These are phyloP conservation scores for Rhyacophila brunnea DNA, from an alignment of 1,140 invertebrate genomes.

Conservation along the genomic window DNA sequence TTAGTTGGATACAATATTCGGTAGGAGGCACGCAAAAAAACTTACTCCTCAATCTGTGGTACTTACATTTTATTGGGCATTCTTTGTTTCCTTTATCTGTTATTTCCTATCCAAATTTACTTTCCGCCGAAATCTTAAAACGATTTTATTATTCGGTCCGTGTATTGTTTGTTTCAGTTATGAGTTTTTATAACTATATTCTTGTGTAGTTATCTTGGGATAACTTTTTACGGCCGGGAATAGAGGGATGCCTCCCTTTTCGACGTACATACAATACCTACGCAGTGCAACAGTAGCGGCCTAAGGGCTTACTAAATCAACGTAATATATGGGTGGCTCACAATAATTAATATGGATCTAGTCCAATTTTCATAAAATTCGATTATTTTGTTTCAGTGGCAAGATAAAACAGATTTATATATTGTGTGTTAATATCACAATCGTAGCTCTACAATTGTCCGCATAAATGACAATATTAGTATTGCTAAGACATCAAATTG, in stretches of 20 bases:
- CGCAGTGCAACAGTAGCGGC: no score
- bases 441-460: no score
- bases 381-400: no score
- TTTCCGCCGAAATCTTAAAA: conserved; percentile 27
- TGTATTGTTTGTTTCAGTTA: conserved; percentile 28
- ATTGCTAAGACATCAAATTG: no score
- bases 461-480: no score
- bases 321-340: no score
- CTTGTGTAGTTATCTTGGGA: conserved; percentile 12
- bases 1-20: no score
- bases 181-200: conserved; percentile 29
- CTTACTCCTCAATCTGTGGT: conserved; percentile 20
- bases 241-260: conserved; percentile 1
- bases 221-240: conserved; percentile 20
- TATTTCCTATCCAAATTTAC: conserved; percentile 29
- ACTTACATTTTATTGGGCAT: conserved; percentile 21
- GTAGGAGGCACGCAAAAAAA: neutral
- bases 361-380: no score
- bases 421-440: no score
- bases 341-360: no score
- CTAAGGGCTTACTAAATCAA: no score
- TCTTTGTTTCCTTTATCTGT: conserved; percentile 32
- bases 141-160: conserved; percentile 28
- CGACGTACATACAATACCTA: neutral
- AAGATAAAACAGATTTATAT: no score